Conservation (phyloP, 1,140 invertebrate genomes). For the Sitobion miscanthi region DNA sequence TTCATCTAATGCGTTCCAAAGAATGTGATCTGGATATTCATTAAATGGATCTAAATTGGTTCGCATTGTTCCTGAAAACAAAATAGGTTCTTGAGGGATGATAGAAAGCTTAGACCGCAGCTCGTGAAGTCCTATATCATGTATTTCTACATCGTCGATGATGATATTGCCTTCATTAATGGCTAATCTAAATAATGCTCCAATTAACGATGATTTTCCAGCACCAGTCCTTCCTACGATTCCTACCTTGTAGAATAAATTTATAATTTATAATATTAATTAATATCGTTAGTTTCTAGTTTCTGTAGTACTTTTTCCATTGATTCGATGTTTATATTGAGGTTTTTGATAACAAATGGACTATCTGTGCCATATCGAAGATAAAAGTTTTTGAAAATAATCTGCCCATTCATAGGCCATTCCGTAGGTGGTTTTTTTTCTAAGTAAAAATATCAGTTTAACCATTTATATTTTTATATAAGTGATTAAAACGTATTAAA, state of each 20-base stretch:
- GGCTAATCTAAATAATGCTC: conserved; percentile 79
- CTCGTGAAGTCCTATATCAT: conserved; percentile 70
- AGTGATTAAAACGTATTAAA: background rate
- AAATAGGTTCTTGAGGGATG: conserved; percentile 77
- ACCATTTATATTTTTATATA: background rate
- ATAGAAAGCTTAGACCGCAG: conserved; percentile 78
- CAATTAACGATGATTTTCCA: conserved; percentile 88
- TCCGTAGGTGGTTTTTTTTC: conserved; percentile 68
- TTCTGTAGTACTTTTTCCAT: conserved; percentile 65
- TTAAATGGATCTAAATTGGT: conserved; percentile 87
- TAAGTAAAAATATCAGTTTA: conserved; percentile 60
- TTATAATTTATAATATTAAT: background rate
- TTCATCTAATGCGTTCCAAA: conserved; percentile 70
- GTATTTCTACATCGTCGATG: conserved; percentile 75
- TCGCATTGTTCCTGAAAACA: conserved; percentile 79
- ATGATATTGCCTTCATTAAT: conserved; percentile 67
- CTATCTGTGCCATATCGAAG: conserved; percentile 67
- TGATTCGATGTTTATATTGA: conserved; percentile 66
- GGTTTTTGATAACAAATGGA: conserved; percentile 66
- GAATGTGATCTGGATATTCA: conserved; percentile 64
- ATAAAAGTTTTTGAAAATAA: conserved; percentile 72
- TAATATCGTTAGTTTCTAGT: background rate
- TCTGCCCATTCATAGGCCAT: conserved; percentile 75
- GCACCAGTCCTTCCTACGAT: conserved; percentile 88
- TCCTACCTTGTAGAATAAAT: conserved; percentile 68